Percentiles rank a stretch among this genome's conserved stretches.
Conservation (phyloP, 2,888 invertebrate genomes). For the Eupithecia inturbata region DNA sequence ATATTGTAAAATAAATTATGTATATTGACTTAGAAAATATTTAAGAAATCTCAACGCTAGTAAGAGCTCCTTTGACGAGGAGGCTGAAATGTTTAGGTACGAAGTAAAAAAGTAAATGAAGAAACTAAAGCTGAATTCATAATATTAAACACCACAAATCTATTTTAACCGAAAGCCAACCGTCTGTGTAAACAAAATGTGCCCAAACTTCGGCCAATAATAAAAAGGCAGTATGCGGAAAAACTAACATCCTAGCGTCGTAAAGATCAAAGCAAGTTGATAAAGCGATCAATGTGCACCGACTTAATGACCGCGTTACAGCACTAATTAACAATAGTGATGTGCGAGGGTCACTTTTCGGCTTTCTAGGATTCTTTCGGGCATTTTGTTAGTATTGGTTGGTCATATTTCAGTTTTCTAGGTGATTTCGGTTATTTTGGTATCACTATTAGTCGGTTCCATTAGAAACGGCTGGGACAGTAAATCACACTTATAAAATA, state of each 20-base stretch:
- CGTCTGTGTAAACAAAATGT: conserved; percentile 80
- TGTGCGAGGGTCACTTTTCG: conserved; percentile 43
- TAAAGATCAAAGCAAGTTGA: conserved; percentile 80
- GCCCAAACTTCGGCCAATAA: conserved; percentile 83
- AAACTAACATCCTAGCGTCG: conserved; percentile 82
- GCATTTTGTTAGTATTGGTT: not conserved
- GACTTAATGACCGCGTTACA: conserved; percentile 67
- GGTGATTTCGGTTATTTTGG: too few relatives aligned
- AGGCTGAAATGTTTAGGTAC: not conserved
- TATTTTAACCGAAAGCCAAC: conserved; percentile 74
- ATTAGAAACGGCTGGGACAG: too few relatives aligned
- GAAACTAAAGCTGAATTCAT: conserved; percentile 69
- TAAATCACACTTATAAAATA: too few relatives aligned
- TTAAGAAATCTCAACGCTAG: not conserved
- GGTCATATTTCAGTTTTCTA: too few relatives aligned
- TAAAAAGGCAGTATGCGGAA: conserved; percentile 84
- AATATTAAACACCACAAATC: conserved; percentile 81
- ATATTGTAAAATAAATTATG: not conserved
- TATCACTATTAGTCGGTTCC: too few relatives aligned
- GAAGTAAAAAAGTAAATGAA: conserved; percentile 46
- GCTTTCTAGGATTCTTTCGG: conserved; percentile 2
- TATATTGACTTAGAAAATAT: not conserved
- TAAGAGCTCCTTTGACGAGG: not conserved
- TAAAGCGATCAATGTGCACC: conserved; percentile 77
- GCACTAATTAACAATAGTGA: conserved; percentile 66